Evolutionary conservation across 2,797 vertebrate genomes (phyloP), one percentile per base, ranked within the genome.

Genomic region (Gallirallus australis): DNA sequence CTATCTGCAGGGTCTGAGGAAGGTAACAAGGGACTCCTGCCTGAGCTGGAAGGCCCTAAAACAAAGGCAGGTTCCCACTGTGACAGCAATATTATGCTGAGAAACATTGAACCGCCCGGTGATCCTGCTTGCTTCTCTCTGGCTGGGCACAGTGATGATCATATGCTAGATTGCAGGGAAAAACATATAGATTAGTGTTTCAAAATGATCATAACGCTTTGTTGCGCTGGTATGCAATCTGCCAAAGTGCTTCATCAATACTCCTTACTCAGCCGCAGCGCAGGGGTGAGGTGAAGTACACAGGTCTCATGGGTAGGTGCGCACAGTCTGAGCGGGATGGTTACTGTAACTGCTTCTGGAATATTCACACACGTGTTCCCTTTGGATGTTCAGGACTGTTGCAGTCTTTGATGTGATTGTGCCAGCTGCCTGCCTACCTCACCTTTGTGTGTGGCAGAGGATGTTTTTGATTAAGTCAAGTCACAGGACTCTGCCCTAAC

Each of bases 181-280:
- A 95, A 95, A 25, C 7, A 4, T 33, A 83, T 25, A 89, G 78
- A 94, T 96, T 71, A 77, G 48, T 45, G 66, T 59, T 80, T 87
- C 70, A 40, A 63, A 92, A 39, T 13, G 52, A 77, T 91, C 90
- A n/a, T 17, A 84, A 80, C 4, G 39, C 86, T 92, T 92, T 76
- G 31, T 56, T 95, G 89, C 75, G 40, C 83, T 48, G 68, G 14
- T 9, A 92, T 88, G 53, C 57, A 50, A 25, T 12, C 37, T 77
- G 56, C 75, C 60, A 50, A 93, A 89, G 64, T 78, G 89, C 75
- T 94, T 92, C 64, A 64, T 78, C 78, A 15, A 94, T 97, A 87
- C 9, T 85, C 28, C 68, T 80, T 18, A 8, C 60, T 70, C 52
- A 15, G 33, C 12, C 39, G 64, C 53, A 47, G 15, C 23, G 3